These are phyloP conservation scores for Diadegma fenestrale DNA, from an alignment of 2,888 invertebrate genomes.

Conservation along the genomic window DNA sequence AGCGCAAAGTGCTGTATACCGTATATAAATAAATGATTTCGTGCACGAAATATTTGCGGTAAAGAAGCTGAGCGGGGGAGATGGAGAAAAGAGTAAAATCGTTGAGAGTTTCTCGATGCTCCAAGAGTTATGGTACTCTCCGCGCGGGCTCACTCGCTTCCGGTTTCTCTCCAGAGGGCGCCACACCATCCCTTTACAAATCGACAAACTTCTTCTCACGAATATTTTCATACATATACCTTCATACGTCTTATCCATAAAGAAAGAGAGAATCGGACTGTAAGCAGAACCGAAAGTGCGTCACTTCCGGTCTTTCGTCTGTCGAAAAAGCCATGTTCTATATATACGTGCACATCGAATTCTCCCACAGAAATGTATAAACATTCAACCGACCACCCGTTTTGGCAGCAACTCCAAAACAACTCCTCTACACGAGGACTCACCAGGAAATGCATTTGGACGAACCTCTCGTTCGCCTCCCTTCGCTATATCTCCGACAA, in stretches of 20 bases:
- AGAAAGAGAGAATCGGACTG: slow-evolving; percentile 15
- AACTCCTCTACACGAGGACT: slow-evolving; percentile 50
- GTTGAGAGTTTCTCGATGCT: slow-evolving; percentile 55
- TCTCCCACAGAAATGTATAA: slow-evolving; percentile 40
- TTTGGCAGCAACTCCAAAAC: slow-evolving; percentile 69
- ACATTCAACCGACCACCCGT: slow-evolving; percentile 20
- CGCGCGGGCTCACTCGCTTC: slow-evolving; percentile 44
- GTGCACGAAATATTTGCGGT: slow-evolving; percentile 58
- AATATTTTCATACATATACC: slow-evolving; percentile 26
- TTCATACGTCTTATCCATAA: background rate
- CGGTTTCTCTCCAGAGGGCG: slow-evolving; percentile 61
- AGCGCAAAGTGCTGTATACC: slow-evolving; percentile 49
- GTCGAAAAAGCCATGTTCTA: slow-evolving; percentile 49
- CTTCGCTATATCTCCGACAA: slow-evolving; percentile 7
- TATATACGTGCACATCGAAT: background rate
- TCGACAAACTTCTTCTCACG: slow-evolving; percentile 68
- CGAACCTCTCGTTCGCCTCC: slow-evolving; percentile 42
- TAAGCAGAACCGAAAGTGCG: slow-evolving; percentile 61
- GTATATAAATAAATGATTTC: slow-evolving; percentile 62
- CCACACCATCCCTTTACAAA: slow-evolving; percentile 64
- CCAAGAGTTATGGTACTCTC: slow-evolving; percentile 53
- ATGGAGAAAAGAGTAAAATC: slow-evolving; percentile 28
- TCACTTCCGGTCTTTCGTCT: slow-evolving; percentile 72
- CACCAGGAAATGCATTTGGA: slow-evolving; percentile 63
- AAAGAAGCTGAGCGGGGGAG: slow-evolving; percentile 18